Evolutionary conservation across 2,113 vertebrate species (phyloP).

Genomic region (Coptodon bakossiorum): DNA sequence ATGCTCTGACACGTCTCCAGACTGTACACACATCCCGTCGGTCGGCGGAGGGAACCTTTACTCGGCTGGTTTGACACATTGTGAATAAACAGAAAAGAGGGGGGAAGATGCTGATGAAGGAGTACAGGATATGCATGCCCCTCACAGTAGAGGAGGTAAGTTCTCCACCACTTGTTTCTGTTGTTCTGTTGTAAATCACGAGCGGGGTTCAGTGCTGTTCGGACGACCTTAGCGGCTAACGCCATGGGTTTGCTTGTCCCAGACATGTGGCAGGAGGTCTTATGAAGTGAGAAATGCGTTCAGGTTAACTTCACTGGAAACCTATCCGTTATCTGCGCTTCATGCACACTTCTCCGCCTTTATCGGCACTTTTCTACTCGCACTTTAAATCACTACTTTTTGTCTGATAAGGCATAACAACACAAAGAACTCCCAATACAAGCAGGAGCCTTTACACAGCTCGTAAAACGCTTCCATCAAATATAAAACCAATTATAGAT

Average conservation of each 20-base stretch:
- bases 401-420: not conserved
- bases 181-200: not conserved
- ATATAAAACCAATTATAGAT: not conserved
- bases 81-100: not conserved
- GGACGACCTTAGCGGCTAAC: not conserved
- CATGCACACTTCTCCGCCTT: not conserved
- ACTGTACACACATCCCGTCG: slow-evolving; percentile 22
- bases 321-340: not conserved
- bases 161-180: not conserved
- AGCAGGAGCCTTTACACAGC: not conserved
- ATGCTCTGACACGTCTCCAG: slow-evolving; percentile 45
- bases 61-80: slow-evolving; percentile 22
- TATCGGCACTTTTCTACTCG: not conserved
- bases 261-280: not conserved
- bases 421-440: not conserved
- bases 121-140: slow-evolving; percentile 98
- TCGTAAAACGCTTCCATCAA: not conserved
- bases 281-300: not conserved
- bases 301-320: not conserved
- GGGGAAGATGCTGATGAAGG: slow-evolving; percentile 89
- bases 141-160: slow-evolving; percentile 96
- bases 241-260: not conserved
- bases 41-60: slow-evolving; percentile 16
- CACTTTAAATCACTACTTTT: not conserved
- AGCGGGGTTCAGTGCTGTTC: not conserved